phyloP scores from a whole-genome alignment of 2,888 invertebrate genomes.

The Tolmerus cingulatus region DNA sequence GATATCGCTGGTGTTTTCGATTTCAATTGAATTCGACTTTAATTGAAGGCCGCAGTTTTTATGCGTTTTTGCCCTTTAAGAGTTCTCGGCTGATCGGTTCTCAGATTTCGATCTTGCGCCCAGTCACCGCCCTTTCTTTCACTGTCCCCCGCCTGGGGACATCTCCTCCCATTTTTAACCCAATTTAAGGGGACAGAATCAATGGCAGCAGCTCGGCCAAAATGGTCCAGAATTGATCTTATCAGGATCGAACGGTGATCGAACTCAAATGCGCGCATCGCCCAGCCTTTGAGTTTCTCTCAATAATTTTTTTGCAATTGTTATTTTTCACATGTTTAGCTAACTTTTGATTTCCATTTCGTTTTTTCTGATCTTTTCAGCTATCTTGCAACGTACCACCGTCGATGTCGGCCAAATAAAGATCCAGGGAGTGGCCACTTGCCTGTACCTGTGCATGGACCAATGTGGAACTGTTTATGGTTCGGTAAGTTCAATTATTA shows the following conservation, averaged over 20 bases:
- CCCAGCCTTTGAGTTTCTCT: not conserved
- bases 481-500: slow-evolving; percentile 74
- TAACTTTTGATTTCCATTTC: slow-evolving; percentile 27
- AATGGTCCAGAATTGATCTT: not conserved
- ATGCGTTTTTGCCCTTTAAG: not conserved
- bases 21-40: slow-evolving; percentile 45
- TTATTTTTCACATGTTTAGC: slow-evolving; percentile 10
- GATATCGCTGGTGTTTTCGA: slow-evolving; percentile 34
- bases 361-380: slow-evolving; percentile 65
- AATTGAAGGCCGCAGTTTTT: slow-evolving; percentile 31
- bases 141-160: not conserved
- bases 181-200: slow-evolving; percentile 10
- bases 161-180: slow-evolving; percentile 17
- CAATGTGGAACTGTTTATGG: slow-evolving; percentile 86
- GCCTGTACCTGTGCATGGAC: slow-evolving; percentile 90
- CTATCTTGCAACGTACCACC: slow-evolving; percentile 74
- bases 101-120: slow-evolving; percentile 41
- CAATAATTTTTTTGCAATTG: not conserved
- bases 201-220: not conserved
- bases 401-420: slow-evolving; percentile 82
- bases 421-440: slow-evolving; percentile 87
- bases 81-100: not conserved
- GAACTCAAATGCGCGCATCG: not conserved
- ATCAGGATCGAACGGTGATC: slow-evolving; percentile 15
- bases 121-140: not conserved